Percentiles rank a stretch among this genome's conserved stretches.
Evolutionary conservation across 1,140 invertebrate genomes (phyloP).

Genomic region (Dufourea novaeangliae): DNA sequence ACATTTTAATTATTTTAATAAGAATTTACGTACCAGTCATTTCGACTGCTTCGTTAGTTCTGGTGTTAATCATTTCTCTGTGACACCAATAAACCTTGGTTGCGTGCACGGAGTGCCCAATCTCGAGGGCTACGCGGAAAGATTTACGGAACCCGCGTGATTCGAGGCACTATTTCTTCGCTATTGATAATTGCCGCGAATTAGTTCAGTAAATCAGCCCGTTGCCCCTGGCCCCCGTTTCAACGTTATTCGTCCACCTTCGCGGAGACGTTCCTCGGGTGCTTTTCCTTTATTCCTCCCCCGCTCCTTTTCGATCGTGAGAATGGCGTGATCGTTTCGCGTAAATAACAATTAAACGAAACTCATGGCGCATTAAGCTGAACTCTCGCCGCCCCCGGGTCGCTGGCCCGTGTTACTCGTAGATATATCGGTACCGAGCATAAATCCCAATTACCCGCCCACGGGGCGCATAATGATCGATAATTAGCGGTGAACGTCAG

Average conservation of each 20-base stretch:
- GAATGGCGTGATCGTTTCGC: slow-evolving; percentile 73
- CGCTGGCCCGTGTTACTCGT: slow-evolving; percentile 24
- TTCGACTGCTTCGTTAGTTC: too few species aligned
- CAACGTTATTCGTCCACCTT: neutral
- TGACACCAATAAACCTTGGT: neutral
- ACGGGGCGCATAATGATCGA: slow-evolving; percentile 73
- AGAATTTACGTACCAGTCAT: too few species aligned
- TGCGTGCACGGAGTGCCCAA: neutral
- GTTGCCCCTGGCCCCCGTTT: slow-evolving; percentile 7
- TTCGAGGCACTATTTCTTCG: slow-evolving; percentile 36
- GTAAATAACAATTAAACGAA: slow-evolving; percentile 79
- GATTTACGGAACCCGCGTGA: slow-evolving; percentile 48
- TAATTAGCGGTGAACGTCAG: slow-evolving; percentile 68
- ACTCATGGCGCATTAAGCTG: slow-evolving; percentile 63
- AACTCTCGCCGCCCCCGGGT: slow-evolving; percentile 56
- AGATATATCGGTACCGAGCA: slow-evolving; percentile 73
- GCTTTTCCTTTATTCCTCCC: too few species aligned
- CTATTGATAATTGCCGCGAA: slow-evolving; percentile 64
- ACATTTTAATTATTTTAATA: too few species aligned
- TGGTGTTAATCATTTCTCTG: neutral
- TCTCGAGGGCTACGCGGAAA: neutral
- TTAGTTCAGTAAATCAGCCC: slow-evolving; percentile 64
- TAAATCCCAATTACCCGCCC: slow-evolving; percentile 78
- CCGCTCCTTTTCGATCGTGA: slow-evolving; percentile 13
- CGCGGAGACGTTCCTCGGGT: neutral